These are phyloP conservation scores for Amblyopsis hoosieri DNA, from an alignment of 2,797 vertebrate species.

Conservation along the genomic window DNA sequence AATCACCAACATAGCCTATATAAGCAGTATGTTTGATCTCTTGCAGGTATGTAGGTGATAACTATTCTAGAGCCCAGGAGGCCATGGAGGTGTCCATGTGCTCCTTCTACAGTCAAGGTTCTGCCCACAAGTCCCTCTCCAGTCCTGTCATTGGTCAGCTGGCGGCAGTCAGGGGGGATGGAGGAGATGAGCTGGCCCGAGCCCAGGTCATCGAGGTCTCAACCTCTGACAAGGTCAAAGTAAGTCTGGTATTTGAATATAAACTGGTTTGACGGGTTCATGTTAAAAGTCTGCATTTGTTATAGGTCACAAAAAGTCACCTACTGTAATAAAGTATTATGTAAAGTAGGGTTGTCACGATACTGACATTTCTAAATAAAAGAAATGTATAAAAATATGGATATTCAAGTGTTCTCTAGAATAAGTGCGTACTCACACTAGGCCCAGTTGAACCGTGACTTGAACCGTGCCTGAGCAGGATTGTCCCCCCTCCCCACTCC, in stretches of 20 bases:
- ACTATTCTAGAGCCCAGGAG: constrained; percentile 89
- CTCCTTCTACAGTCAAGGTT: constrained; percentile 77
- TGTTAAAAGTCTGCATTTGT: neutral
- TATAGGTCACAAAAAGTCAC: neutral
- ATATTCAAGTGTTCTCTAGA: no score
- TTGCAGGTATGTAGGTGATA: constrained; percentile 89
- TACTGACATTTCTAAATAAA: no score
- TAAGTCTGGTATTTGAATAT: constrained; percentile 43
- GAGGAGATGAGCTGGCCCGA: constrained; percentile 84
- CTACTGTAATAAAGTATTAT: no score
- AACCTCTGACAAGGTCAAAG: constrained; percentile 80
- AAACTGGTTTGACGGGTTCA: neutral
- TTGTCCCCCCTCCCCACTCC: no score
- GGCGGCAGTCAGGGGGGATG: constrained; percentile 83
- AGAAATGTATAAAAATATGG: no score
- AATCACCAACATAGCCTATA: neutral
- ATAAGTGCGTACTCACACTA: no score
- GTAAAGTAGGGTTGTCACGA: no score
- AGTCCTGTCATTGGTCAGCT: constrained; percentile 79
- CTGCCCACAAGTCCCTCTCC: constrained; percentile 39
- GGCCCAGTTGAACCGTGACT: no score
- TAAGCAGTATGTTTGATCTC: neutral
- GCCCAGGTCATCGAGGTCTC: constrained; percentile 80
- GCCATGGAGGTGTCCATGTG: constrained; percentile 89
- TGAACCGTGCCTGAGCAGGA: no score